phyloP scores from a whole-genome alignment of 1,140 invertebrate genomes.

The Panagrolaimus sp. region DNA sequence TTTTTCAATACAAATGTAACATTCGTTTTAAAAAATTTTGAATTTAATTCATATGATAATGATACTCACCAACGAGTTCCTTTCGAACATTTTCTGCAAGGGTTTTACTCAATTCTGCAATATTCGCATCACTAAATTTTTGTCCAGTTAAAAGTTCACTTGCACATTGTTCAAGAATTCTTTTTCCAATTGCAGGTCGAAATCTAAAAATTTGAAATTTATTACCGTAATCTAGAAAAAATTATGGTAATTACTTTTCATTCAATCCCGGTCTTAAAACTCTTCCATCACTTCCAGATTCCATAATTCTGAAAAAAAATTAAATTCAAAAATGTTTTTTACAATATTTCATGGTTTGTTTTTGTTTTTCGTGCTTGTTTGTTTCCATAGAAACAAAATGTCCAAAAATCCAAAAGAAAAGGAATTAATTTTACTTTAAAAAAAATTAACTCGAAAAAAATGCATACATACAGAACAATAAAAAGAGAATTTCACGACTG shows the following conservation, averaged over 20 bases:
- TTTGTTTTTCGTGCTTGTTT: too few species aligned
- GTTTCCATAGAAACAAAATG: too few species aligned
- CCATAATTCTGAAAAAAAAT: too few species aligned
- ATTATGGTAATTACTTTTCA: neutral
- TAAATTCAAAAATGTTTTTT: too few species aligned
- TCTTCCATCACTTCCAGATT: neutral
- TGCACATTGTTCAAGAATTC: conserved; percentile 15
- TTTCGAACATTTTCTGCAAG: conserved; percentile 5
- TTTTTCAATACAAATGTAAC: too few species aligned
- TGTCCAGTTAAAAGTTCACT: neutral
- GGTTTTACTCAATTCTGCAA: neutral
- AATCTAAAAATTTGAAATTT: neutral
- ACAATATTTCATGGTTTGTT: too few species aligned
- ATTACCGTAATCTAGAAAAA: neutral
- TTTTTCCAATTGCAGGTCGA: neutral
- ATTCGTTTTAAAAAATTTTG: too few species aligned
- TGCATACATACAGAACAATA: too few species aligned
- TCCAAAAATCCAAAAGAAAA: too few species aligned
- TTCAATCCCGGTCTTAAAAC: neutral
- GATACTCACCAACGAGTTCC: neutral
- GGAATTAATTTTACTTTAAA: too few species aligned
- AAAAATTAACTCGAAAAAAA: too few species aligned
- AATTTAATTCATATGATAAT: neutral
- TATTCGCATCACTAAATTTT: conserved; percentile 6
- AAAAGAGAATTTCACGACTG: too few species aligned